These are phyloP conservation scores for Diploptera punctata DNA, from an alignment of 2,888 invertebrate species.

Conservation along the genomic window DNA sequence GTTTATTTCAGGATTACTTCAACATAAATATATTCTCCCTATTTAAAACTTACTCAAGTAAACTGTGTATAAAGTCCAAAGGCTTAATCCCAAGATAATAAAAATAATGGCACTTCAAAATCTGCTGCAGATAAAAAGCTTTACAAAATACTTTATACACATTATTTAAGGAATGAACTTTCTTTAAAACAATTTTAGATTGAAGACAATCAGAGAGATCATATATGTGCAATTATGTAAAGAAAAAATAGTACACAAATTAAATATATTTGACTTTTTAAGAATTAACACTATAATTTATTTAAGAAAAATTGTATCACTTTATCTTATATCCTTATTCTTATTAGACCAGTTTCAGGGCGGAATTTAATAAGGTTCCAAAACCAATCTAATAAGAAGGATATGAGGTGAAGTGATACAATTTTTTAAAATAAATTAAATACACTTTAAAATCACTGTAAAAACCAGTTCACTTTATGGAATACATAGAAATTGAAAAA, in stretches of 20 bases:
- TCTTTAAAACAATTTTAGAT: background rate
- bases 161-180: background rate
- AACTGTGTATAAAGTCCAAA: conserved; percentile 10
- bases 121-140: background rate
- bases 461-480: too few relatives aligned
- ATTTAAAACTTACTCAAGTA: background rate
- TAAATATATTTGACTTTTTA: background rate
- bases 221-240: background rate
- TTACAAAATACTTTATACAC: background rate
- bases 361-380: too few relatives aligned
- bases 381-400: too few relatives aligned
- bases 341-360: too few relatives aligned
- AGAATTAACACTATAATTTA: too few relatives aligned
- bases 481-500: too few relatives aligned
- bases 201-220: too few relatives aligned
- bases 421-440: too few relatives aligned
- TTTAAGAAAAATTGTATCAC: too few relatives aligned
- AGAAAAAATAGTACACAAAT: background rate
- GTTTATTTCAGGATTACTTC: background rate
- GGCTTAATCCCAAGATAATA: background rate
- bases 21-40: background rate
- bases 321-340: too few relatives aligned
- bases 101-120: conserved; percentile 10
- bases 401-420: too few relatives aligned
- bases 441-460: background rate